These are phyloP conservation scores for Hirtodrosophila confusa DNA, from an alignment of 2,888 invertebrate genomes.

Conservation along the genomic window DNA sequence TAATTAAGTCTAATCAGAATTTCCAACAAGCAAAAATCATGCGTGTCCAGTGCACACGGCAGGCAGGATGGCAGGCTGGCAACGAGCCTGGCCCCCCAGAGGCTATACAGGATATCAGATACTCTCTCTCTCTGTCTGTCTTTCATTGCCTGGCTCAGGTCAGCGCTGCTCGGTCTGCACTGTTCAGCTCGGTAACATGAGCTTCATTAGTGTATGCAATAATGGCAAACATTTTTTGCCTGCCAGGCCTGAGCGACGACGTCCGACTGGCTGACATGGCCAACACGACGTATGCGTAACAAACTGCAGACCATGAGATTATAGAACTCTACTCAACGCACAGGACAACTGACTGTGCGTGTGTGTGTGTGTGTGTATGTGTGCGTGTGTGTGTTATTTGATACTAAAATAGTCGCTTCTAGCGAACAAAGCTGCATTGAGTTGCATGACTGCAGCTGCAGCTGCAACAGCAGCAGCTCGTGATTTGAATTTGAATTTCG, in stretches of 20 bases:
- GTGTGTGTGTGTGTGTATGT: slow-evolving; percentile 7
- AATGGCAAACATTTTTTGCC: slow-evolving; percentile 80
- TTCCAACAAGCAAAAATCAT: slow-evolving; percentile 79
- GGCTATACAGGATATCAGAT: slow-evolving; percentile 42
- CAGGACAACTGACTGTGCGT: slow-evolving; percentile 4
- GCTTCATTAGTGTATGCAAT: slow-evolving; percentile 81
- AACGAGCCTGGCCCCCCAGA: slow-evolving; percentile 36
- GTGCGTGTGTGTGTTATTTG: slow-evolving; percentile 64
- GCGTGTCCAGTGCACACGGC: slow-evolving; percentile 60
- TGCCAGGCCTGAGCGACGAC: slow-evolving; percentile 69
- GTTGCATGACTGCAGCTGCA: slow-evolving; percentile 48
- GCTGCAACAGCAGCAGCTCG: slow-evolving; percentile 30
- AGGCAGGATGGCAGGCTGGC: slow-evolving; percentile 13
- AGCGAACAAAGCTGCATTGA: slow-evolving; percentile 50
- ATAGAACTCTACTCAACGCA: slow-evolving; percentile 17
- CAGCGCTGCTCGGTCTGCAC: not conserved
- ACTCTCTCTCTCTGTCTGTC: slow-evolving; percentile 4
- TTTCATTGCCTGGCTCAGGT: not conserved
- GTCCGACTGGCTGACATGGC: slow-evolving; percentile 52
- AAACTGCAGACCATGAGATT: slow-evolving; percentile 39
- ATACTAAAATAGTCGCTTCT: slow-evolving; percentile 62
- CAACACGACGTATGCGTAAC: slow-evolving; percentile 67
- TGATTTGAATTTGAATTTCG: slow-evolving; percentile 67
- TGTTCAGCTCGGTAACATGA: slow-evolving; percentile 66
- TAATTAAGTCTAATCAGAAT: slow-evolving; percentile 80